These are phyloP conservation scores for Ibidorhyncha struthersii DNA, from an alignment of 2,113 vertebrate genomes.

Conservation along the genomic window DNA sequence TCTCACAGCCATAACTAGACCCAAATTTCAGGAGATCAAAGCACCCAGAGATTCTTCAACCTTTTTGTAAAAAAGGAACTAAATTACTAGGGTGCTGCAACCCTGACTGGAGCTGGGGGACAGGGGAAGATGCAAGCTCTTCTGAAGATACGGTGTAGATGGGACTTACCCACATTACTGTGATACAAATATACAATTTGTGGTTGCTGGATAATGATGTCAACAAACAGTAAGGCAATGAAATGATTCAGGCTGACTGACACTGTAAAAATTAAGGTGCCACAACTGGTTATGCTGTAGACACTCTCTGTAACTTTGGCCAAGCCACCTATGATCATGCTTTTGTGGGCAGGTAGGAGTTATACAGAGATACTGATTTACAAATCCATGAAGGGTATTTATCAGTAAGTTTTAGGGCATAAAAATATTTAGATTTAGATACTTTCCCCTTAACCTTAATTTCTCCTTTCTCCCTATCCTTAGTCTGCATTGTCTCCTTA, in stretches of 20 bases:
- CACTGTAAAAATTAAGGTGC: background rate
- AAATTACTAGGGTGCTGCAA: background rate
- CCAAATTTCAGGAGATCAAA: background rate
- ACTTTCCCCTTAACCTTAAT: background rate
- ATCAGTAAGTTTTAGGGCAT: background rate
- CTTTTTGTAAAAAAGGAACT: background rate
- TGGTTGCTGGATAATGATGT: background rate
- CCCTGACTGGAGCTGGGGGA: background rate
- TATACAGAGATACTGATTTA: background rate
- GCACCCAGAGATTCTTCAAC: background rate
- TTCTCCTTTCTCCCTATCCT: background rate
- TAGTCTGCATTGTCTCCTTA: background rate
- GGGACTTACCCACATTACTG: background rate
- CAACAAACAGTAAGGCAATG: background rate
- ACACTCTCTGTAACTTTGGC: background rate
- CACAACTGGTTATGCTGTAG: background rate
- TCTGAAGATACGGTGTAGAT: background rate
- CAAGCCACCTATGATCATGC: background rate
- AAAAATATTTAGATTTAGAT: background rate
- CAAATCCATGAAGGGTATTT: background rate
- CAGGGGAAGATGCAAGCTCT: background rate
- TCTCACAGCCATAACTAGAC: background rate
- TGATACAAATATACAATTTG: background rate
- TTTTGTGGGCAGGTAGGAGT: background rate
- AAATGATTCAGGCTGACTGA: background rate